Evolutionary conservation across 2,888 invertebrate species (phyloP), one percentile per base, ranked within the genome.

Genomic region (Vannuccia rotundouncinata): DNA sequence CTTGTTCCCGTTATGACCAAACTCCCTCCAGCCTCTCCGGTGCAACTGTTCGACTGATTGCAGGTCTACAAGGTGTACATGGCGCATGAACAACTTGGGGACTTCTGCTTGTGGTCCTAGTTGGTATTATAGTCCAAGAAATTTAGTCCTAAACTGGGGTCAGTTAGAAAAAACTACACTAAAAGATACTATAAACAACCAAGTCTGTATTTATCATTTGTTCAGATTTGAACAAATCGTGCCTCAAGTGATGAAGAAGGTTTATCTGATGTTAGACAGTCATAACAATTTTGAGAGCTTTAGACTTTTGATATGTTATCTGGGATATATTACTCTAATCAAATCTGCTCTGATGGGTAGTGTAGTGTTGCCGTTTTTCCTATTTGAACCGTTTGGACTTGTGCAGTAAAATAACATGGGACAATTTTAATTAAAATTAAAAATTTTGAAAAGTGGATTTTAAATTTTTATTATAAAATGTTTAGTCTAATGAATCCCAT

Each of bases 101-200:
- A 5, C 27, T 75, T 75, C 28, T 13, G 80, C 77, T 10, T 81
- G 80, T 81, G 78, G 81, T 66, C n/a, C n/a, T n/a, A n/a, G n/a
- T 27, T 66, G 66, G 66, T 22, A 66, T 66, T 66, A 66, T 66
- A 66, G 66, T 66, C 66, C 66, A 66, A 66, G 22, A 17, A 17
- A 66, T 5, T 66, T 66, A 66, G 66, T 22, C 66, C 66, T 22
- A 66, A 66, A 66, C 66, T 66, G 66, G 66, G 22, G 66, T 5
- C 66, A 66, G 66, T 22, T 66, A 66, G 66, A 22, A 66, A 66
- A 66, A 66, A 66, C 5, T 66, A 66, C 45, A 66, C 25, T 13
- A 5, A 22, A 66, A 66, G 66, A 66, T 22, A 27, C 13, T 66
- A 66, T 27, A 66, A 66, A n/a, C 66, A 45, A 45, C 45, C 45